Base-by-base conservation (phyloP, 2,888 invertebrate species). In the Drosophila buzzatii region DNA sequence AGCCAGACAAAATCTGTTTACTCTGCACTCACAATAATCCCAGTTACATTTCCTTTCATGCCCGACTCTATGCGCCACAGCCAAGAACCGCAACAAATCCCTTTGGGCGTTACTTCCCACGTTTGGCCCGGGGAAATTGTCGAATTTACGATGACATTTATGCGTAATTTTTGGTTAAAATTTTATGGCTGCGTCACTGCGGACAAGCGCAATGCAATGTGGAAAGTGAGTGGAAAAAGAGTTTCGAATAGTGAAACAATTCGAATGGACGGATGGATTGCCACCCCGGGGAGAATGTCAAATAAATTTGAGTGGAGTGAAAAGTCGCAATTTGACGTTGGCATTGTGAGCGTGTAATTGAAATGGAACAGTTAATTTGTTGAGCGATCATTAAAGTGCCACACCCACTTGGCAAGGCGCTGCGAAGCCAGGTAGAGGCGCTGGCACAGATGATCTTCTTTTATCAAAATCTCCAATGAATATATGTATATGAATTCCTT, bases 71-170 rank as follows among this genome's bases (percentile, higher is more conserved):
- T 18, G 14, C 3, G 27, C 3, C 42, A 10, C 41, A 8, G 12
- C 27, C 18, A 12, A 1, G 53, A 57, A 42, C 57, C 57, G 52
- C 42, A 41, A 35, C 6, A 12, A 56, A 62, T 70, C 57, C 53
- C 31, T 65, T 73, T 73, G 85, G 76, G 76, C 63, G 69, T 76
- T 71, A 35, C 74, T 76, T 76, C 76, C 70, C 70, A 73, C 80
- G 66, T 60, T 45, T 60, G 51, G 52, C 23, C 52, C 42, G 58
- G 65, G 58, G 61, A 76, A 71, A 65, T 57, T 56, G 65, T 79
- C 63, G 74, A 90, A 91, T 91, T 91, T 91, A 91, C 76, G 91
- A 89, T 90, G 91, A 91, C 91, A 81, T 91, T 89, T 86, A 90
- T 89, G 82, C 82, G 73, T 73, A 68, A 69, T 70, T 84, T 74